Conservation (phyloP, 2,113 vertebrate genomes). For the Passer domesticus region DNA sequence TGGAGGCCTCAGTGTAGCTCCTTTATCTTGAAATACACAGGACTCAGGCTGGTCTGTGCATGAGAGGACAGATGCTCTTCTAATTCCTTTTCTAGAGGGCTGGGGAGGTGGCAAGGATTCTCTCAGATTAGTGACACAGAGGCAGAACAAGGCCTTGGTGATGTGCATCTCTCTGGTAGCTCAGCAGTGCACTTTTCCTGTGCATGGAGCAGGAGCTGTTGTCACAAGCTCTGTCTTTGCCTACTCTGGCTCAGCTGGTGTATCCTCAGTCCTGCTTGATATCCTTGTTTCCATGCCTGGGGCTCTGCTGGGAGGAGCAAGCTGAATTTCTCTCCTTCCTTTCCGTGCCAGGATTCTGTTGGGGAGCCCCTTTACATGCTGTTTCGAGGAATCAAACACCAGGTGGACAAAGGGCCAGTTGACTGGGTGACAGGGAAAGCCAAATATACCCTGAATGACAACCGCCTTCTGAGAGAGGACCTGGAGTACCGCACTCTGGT, state of each 20-base stretch:
- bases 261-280: neutral
- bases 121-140: neutral
- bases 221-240: neutral
- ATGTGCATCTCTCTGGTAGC: neutral
- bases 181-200: rapidly evolving
- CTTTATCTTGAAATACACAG: neutral
- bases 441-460: slow-evolving; percentile 97
- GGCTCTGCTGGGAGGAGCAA: neutral
- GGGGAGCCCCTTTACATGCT: slow-evolving; percentile 97
- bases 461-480: slow-evolving; percentile 92
- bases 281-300: neutral
- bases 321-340: neutral
- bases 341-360: slow-evolving; percentile 84
- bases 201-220: neutral
- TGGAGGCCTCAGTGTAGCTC: neutral
- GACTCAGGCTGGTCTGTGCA: neutral
- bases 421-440: slow-evolving; percentile 97
- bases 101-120: neutral
- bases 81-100: neutral
- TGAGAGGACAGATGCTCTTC: neutral
- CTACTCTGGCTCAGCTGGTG: neutral
- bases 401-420: slow-evolving; percentile 96
- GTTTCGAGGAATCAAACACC: slow-evolving; percentile 97
- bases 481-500: slow-evolving; percentile 95
- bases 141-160: neutral